phyloP scores from a whole-genome alignment of 2,888 invertebrate genomes.

The Lumbricus terrestris region DNA sequence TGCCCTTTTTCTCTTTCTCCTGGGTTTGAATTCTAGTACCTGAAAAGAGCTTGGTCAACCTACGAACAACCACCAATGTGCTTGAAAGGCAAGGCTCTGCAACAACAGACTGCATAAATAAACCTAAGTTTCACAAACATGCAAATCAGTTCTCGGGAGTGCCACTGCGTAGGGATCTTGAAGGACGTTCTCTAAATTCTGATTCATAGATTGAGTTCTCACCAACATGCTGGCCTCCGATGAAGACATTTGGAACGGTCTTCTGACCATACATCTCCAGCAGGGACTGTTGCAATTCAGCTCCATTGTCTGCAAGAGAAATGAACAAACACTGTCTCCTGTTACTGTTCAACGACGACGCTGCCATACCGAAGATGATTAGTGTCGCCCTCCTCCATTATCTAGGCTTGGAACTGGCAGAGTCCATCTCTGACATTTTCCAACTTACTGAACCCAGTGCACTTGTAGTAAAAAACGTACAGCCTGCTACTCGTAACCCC shows the following conservation, averaged over 20 bases:
- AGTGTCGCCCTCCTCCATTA: too few relatives aligned
- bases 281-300: constrained; percentile 41
- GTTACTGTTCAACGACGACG: too few relatives aligned
- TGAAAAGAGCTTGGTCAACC: too few relatives aligned
- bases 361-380: too few relatives aligned
- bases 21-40: too few relatives aligned
- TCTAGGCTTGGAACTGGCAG: too few relatives aligned
- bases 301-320: constrained; percentile 8
- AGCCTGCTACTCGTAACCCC: background rate
- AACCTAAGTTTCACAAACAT: background rate
- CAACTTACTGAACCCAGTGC: background rate
- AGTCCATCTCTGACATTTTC: background rate
- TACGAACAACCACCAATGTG: too few relatives aligned
- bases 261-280: constrained; percentile 59
- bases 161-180: too few relatives aligned
- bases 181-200: too few relatives aligned
- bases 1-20: too few relatives aligned
- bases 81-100: too few relatives aligned
- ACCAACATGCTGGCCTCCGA: constrained; percentile 58
- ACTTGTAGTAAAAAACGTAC: background rate
- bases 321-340: background rate
- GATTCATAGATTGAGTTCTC: too few relatives aligned
- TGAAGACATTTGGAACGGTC: constrained; percentile 65
- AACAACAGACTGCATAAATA: background rate
- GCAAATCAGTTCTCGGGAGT: background rate